A percentile compares a stretch with the other conserved stretches of the same genome.
Evolutionary conservation across 92 coral and sea anemone genomes (phyloP).

Genomic region (Scolanthus callimorphus): DNA sequence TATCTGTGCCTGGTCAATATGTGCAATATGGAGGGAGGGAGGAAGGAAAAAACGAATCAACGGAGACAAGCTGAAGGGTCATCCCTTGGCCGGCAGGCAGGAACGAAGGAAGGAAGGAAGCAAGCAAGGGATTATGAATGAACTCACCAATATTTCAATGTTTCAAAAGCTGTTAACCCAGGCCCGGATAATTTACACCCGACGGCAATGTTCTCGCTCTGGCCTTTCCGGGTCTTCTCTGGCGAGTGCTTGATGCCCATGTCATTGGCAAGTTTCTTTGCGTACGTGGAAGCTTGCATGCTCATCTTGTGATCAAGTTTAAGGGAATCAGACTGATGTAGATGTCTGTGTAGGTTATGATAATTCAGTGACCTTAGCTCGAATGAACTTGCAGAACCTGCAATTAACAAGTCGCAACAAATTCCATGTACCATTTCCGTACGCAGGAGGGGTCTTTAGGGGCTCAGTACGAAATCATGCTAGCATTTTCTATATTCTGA

Average conservation of each 20-base stretch:
- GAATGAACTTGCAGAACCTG: conserved; percentile 22
- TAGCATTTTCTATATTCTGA: background rate
- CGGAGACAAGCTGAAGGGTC: too few relatives aligned
- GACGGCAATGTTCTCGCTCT: conserved; percentile 76
- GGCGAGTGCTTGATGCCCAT: conserved; percentile 50
- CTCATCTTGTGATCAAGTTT: conserved; percentile 65
- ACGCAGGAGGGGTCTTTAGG: too few relatives aligned
- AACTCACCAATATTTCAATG: conserved; percentile 76
- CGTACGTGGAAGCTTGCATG: conserved; percentile 50
- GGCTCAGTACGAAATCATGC: background rate
- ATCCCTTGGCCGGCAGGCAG: too few relatives aligned
- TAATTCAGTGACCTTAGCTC: conserved; percentile 67
- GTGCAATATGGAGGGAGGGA: too few relatives aligned
- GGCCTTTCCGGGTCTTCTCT: conserved; percentile 29
- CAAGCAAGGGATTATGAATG: too few relatives aligned
- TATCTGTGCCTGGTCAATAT: too few relatives aligned
- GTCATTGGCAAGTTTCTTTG: conserved; percentile 26
- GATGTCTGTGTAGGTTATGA: conserved; percentile 68
- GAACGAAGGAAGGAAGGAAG: too few relatives aligned
- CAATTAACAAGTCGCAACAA: background rate
- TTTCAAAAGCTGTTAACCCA: conserved; percentile 75
- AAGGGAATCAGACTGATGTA: conserved; percentile 45
- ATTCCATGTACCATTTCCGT: too few relatives aligned
- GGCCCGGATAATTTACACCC: conserved; percentile 72
- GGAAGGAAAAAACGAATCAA: too few relatives aligned